A percentile compares a stretch with the other conserved stretches of the same genome.
Conservation (phyloP, 2,113 vertebrate genomes). For the Narcine bancroftii region DNA sequence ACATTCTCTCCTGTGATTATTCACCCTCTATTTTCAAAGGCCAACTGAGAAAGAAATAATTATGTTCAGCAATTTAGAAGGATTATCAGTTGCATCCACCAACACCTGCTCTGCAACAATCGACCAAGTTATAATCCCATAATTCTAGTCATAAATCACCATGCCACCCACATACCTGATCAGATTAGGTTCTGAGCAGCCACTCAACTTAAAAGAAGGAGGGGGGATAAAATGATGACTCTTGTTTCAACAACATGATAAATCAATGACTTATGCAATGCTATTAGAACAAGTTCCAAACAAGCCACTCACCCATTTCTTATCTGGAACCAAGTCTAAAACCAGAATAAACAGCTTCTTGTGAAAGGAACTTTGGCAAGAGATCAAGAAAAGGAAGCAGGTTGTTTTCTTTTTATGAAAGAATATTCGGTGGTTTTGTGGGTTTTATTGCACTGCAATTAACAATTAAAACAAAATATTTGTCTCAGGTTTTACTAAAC, state of each 20-base stretch:
- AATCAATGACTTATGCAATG: constrained; percentile 48
- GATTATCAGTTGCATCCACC: not conserved
- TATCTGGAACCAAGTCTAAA: constrained; percentile 39
- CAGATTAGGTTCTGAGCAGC: constrained; percentile 42
- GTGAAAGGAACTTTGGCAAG: constrained; percentile 39
- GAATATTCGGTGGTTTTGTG: constrained; percentile 1
- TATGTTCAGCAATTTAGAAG: not conserved
- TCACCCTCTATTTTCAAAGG: not conserved
- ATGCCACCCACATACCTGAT: constrained; percentile 41
- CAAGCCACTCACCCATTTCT: not conserved
- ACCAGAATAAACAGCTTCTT: constrained; percentile 39
- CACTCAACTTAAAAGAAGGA: constrained; percentile 26
- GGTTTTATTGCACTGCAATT: constrained; percentile 26
- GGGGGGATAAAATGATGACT: not conserved
- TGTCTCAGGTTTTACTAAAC: not conserved
- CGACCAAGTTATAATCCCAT: constrained; percentile 40
- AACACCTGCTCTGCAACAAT: constrained; percentile 37
- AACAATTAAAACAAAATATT: not conserved
- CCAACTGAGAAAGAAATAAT: not conserved
- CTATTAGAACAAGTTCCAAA: constrained; percentile 40
- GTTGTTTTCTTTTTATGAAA: not conserved
- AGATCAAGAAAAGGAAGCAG: constrained; percentile 16
- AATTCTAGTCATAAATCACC: constrained; percentile 37
- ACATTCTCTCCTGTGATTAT: not conserved
- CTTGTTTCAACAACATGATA: constrained; percentile 43